Evolutionary conservation across 2,888 invertebrate genomes (phyloP).

Genomic region (Nycteola revayana): DNA sequence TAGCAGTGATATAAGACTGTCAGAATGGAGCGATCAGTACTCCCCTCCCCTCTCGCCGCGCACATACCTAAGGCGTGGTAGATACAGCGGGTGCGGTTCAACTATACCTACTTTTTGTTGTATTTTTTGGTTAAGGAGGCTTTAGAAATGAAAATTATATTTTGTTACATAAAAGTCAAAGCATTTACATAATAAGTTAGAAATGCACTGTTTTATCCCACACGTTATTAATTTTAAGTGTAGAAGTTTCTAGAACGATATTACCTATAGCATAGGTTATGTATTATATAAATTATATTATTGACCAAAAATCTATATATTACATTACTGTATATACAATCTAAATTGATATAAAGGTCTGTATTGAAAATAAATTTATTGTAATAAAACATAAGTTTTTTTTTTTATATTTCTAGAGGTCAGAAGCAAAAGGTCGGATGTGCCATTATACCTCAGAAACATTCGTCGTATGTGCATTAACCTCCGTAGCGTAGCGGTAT

Average conservation of each 20-base stretch:
- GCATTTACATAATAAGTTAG: slow-evolving; percentile 53
- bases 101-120: no score
- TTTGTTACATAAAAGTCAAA: slow-evolving; percentile 38
- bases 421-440: no score
- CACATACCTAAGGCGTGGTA: no score
- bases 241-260: slow-evolving; percentile 24
- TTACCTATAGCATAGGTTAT: slow-evolving; percentile 12
- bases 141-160: slow-evolving; percentile 23
- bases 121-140: slow-evolving; percentile 14
- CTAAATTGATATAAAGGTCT: slow-evolving; percentile 44
- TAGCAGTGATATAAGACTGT: no score
- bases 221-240: slow-evolving; percentile 45
- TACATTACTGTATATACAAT: slow-evolving; percentile 36
- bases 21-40: no score
- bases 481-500: no score
- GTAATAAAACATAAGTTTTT: slow-evolving; percentile 20
- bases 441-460: no score
- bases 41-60: no score
- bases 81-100: no score
- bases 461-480: no score
- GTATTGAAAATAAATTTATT: slow-evolving; percentile 53
- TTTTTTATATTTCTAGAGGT: slow-evolving; percentile 11
- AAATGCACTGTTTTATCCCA: slow-evolving; percentile 62
- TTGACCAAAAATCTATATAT: slow-evolving; percentile 50
- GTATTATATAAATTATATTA: slow-evolving; percentile 38